Percentiles rank a stretch among this genome's conserved stretches.
These are phyloP conservation scores for Brenthis hecate DNA, from an alignment of 2,888 invertebrate genomes.

Conservation along the genomic window DNA sequence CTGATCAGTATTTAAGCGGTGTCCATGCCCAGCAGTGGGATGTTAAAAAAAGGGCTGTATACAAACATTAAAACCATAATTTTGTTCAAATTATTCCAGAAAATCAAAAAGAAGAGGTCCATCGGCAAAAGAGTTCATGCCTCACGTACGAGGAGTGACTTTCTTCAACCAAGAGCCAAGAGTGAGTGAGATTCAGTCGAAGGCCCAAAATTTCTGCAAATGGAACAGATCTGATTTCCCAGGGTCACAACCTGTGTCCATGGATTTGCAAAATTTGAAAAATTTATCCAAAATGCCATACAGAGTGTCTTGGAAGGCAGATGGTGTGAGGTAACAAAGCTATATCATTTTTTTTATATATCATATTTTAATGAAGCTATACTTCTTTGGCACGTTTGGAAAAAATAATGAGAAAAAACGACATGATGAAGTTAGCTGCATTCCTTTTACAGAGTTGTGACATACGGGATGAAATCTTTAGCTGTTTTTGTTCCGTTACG, in stretches of 20 bases:
- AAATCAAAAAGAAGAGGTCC: constrained; percentile 9
- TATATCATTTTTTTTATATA: constrained; percentile 34
- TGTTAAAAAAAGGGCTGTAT: too few species aligned
- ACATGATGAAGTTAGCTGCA: too few species aligned
- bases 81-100: neutral
- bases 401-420: too few species aligned
- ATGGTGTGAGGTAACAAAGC: constrained; percentile 90
- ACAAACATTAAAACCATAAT: too few species aligned
- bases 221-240: constrained; percentile 94
- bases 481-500: too few species aligned
- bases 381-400: too few species aligned
- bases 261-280: constrained; percentile 91
- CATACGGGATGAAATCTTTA: too few species aligned
- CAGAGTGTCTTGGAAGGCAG: constrained; percentile 99
- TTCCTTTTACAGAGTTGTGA: too few species aligned
- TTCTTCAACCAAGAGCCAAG: constrained; percentile 85
- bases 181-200: constrained; percentile 86
- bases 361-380: neutral
- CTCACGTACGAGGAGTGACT: constrained; percentile 90
- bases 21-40: too few species aligned
- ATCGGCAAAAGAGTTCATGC: constrained; percentile 88
- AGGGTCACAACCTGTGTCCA: constrained; percentile 98
- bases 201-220: constrained; percentile 88
- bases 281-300: constrained; percentile 92
- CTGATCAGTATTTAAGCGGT: too few species aligned